Conservation (phyloP, 2,113 vertebrate species). For the Brachyhypopomus gauderio region DNA sequence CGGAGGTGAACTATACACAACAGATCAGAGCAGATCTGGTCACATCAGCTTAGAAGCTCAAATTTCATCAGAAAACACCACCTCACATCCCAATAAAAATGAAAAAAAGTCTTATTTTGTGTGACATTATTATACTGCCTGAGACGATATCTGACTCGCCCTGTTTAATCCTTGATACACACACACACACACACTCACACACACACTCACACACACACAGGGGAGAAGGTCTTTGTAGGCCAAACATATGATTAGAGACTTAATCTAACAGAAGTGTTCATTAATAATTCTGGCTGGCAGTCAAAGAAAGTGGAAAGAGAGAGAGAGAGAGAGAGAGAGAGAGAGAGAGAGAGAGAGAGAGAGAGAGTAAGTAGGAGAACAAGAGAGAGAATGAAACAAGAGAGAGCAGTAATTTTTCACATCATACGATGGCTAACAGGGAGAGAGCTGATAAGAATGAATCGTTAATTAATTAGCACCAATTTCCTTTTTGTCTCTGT, state of each 20-base stretch:
- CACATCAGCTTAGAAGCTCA: neutral
- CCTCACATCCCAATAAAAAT: neutral
- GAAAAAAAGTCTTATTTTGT: neutral
- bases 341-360: neutral
- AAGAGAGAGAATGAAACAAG: neutral
- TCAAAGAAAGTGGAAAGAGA: constrained; percentile 2
- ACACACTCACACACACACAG: constrained; percentile 12
- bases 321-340: neutral
- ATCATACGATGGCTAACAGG: neutral
- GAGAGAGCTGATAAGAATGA: neutral
- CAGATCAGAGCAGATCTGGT: neutral
- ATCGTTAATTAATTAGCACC: constrained; percentile 25
- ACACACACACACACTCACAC: constrained; percentile 16
- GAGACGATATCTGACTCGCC: neutral
- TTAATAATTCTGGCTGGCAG: constrained; percentile 40
- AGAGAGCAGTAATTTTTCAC: neutral
- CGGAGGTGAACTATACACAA: no score
- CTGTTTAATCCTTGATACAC: constrained; percentile 1
- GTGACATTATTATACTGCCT: constrained; percentile 5
- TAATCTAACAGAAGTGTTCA: constrained; percentile 22
- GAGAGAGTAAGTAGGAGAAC: neutral
- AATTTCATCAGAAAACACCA: neutral
- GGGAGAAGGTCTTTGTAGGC: neutral
- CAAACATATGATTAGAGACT: constrained; percentile 14
- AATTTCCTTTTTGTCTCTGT: constrained; percentile 17